Evolutionary conservation across 1,140 invertebrate species (phyloP), one percentile per base, ranked within the genome.

Genomic region (Panagrolaimus sp.): DNA sequence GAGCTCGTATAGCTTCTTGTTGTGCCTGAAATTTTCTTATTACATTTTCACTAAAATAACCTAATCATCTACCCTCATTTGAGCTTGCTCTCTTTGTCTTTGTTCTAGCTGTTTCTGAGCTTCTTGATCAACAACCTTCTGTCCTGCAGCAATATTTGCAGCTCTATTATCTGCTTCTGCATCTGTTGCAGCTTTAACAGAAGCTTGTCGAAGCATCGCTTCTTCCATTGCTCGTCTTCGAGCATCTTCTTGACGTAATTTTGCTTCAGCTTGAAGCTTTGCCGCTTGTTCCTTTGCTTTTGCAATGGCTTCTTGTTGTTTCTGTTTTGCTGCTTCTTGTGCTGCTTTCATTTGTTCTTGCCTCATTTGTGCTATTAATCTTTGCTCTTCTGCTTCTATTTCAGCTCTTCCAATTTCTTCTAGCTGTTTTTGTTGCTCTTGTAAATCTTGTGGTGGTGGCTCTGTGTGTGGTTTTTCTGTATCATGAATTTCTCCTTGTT

Each of bases 201-300:
- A 38, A 61, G 71, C 71, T 27, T 72, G 71, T 14, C 74, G 14
- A 8, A 64, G 44, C 13, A 44, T 23, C 0, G 71, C 71, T 43
- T 72, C 70, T 51, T 72, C 63, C 45, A 45, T 71, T 5, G 70
- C 71, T n/a, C 62, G 51, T 25, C n/a, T 20, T 20, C 51, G 51
- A 9, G 51, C 51, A 57, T 57, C 51, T 25, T 57, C 51, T 57
- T 57, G 51, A 1, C 51, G 51, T 11, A 57, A n/a, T 27, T 57
- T 57, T 1, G 71, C 71, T 44, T 72, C 71, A 38, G 71, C 71
- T 61, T 72, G 71, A 23, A 72, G 38, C 20, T 71, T 42, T 9
- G 38, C 43, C 1, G 71, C 71, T 43, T 72, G 63, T 44, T 72
- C 70, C 31, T 44, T 65, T 3, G 70, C 71, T 31, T 72, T 65